Percentiles rank a stretch among this genome's conserved stretches.
Evolutionary conservation across 2,113 vertebrate species (phyloP).

Genomic region (Agelaius tricolor): DNA sequence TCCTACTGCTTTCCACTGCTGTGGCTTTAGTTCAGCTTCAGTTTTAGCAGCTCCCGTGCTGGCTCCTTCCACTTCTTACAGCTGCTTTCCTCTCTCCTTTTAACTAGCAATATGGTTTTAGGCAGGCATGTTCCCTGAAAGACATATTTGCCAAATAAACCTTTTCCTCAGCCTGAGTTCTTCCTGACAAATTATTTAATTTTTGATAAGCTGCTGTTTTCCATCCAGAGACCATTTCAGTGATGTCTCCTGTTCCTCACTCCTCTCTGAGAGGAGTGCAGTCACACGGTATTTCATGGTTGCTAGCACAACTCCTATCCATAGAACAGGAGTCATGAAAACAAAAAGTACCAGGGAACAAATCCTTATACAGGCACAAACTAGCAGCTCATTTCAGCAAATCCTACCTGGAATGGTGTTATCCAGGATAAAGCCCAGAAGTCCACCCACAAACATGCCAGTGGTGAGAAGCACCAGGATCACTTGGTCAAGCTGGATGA

Average conservation of each 20-base stretch:
- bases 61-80: background rate
- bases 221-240: background rate
- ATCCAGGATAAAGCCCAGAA: slow-evolving; percentile 91
- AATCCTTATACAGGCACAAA: background rate
- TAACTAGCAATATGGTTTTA: background rate
- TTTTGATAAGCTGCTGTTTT: background rate
- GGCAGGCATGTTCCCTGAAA: background rate
- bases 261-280: background rate
- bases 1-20: background rate
- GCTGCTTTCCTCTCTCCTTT: background rate
- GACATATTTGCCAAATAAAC: background rate
- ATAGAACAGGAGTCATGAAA: background rate
- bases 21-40: background rate
- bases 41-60: background rate
- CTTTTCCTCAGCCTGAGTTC: background rate
- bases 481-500: slow-evolving; percentile 88
- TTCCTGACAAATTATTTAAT: background rate
- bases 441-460: slow-evolving; percentile 94
- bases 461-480: slow-evolving; percentile 93
- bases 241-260: background rate
- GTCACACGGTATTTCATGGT: background rate
- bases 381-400: background rate
- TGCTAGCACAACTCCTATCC: background rate
- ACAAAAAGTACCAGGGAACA: background rate
- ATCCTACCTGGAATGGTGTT: slow-evolving; percentile 93